These are phyloP conservation scores for Pollachius pollachius DNA, from an alignment of 2,113 vertebrate species.

Conservation along the genomic window DNA sequence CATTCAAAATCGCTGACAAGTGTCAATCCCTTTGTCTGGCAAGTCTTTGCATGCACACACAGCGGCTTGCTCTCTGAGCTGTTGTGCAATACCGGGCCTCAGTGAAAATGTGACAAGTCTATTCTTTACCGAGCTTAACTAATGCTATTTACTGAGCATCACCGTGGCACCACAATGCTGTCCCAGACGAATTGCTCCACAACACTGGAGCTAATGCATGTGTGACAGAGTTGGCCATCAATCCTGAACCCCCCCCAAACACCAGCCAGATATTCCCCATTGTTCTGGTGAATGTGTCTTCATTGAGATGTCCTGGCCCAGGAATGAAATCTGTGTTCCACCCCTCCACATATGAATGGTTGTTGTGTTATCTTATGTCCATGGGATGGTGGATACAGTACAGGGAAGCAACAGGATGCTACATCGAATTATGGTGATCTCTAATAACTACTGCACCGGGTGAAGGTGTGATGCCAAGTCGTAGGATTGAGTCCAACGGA, in stretches of 20 bases:
- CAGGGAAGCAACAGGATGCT: too few species aligned
- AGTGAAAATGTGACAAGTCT: slow-evolving; percentile 69
- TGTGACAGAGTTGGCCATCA: slow-evolving; percentile 55
- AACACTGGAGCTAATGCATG: slow-evolving; percentile 59
- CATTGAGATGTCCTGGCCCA: slow-evolving; percentile 35
- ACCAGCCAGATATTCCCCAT: slow-evolving; percentile 55
- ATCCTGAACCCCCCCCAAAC: slow-evolving; percentile 33
- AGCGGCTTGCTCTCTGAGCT: slow-evolving; percentile 58
- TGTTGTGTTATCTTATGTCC: too few species aligned
- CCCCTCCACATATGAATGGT: too few species aligned
- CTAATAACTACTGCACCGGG: too few species aligned
- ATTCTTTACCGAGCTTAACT: slow-evolving; percentile 66
- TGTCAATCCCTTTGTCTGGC: slow-evolving; percentile 64
- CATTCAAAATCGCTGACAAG: slow-evolving; percentile 64
- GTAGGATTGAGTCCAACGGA: too few species aligned
- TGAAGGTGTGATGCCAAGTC: too few species aligned
- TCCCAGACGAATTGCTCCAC: slow-evolving; percentile 45
- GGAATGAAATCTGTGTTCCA: slow-evolving; percentile 7
- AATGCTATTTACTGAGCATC: slow-evolving; percentile 70
- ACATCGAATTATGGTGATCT: too few species aligned
- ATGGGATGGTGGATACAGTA: too few species aligned
- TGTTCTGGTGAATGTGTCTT: slow-evolving; percentile 49
- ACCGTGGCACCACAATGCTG: slow-evolving; percentile 55
- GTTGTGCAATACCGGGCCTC: slow-evolving; percentile 57
- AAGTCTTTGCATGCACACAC: slow-evolving; percentile 41